Conservation (phyloP, 2,113 vertebrate species). For the Pteropus alecto region DNA sequence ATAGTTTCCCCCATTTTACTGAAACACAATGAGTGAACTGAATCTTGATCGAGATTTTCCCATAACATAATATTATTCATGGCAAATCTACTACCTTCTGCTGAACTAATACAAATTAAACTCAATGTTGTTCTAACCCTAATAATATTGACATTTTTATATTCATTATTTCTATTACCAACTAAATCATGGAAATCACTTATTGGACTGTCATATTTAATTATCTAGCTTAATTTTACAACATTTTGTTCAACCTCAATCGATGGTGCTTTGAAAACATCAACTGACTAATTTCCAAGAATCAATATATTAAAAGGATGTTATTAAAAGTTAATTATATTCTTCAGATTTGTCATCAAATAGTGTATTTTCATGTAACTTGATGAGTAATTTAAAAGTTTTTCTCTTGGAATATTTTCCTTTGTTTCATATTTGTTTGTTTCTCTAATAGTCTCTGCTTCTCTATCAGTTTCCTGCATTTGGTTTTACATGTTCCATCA, state of each 20-base stretch:
- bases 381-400: not conserved
- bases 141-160: not conserved
- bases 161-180: not conserved
- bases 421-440: not conserved
- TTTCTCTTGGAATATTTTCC: not conserved
- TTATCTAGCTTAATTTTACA: not conserved
- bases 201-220: not conserved
- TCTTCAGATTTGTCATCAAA: not conserved
- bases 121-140: not conserved
- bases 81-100: not conserved
- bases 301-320: not conserved
- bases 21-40: not conserved
- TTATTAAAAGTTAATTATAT: not conserved
- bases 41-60: not conserved
- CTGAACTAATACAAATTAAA: not conserved
- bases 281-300: not conserved
- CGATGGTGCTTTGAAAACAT: not conserved
- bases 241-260: not conserved
- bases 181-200: not conserved
- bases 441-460: not conserved
- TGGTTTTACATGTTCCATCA: not conserved
- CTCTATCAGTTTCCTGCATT: not conserved
- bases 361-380: not conserved
- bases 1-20: not conserved
- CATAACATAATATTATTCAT: not conserved